Conservation (phyloP, 2,888 invertebrate species). For the Tipula helvola region DNA sequence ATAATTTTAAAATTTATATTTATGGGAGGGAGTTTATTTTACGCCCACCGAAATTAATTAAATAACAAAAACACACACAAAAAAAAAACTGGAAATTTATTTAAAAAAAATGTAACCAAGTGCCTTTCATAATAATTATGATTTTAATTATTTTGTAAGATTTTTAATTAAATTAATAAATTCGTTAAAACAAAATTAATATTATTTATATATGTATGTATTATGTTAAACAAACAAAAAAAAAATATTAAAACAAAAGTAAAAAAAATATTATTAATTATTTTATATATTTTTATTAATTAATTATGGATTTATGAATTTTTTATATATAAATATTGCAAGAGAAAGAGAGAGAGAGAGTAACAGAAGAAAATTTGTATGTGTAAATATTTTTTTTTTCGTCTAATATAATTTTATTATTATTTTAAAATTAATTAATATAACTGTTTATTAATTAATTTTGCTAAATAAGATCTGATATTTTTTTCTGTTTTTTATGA, state of each 20-base stretch:
- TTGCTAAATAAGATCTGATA: background rate
- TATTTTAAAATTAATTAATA: background rate
- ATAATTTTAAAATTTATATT: background rate
- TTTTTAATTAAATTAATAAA: background rate
- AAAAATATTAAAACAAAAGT: background rate
- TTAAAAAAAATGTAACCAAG: background rate
- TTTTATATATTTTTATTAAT: background rate
- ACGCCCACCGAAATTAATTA: slow-evolving; percentile 4
- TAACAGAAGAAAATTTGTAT: background rate
- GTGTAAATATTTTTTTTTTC: background rate
- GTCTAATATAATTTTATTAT: background rate
- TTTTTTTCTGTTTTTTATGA: background rate
- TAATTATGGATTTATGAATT: background rate
- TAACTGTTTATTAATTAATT: background rate
- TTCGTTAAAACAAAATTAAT: background rate
- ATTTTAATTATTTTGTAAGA: background rate
- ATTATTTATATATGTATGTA: background rate
- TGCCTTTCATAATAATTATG: background rate
- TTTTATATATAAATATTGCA: background rate
- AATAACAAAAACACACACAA: background rate
- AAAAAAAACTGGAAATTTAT: background rate
- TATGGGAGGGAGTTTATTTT: background rate
- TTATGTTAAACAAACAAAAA: background rate
- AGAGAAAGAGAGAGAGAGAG: background rate
- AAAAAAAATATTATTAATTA: background rate